Evolutionary conservation across 2,888 invertebrate species (phyloP).

Genomic region (Sarcophaga subvicina): DNA sequence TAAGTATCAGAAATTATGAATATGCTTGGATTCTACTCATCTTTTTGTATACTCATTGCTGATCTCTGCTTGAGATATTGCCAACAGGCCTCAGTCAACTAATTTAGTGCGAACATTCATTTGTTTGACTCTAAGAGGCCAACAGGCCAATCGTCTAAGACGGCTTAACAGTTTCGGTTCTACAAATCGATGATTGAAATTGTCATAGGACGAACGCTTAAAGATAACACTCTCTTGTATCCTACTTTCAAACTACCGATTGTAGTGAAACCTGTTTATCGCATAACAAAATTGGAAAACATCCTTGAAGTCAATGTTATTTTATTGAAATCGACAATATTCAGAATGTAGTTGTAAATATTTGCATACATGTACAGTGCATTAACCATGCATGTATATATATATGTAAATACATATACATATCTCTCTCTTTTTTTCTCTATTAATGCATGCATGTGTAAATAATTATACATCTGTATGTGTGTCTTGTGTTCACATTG

Average conservation of each 20-base stretch:
- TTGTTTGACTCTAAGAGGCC: too few species aligned
- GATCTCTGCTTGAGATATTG: too few species aligned
- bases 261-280: background rate
- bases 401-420: background rate
- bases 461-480: background rate
- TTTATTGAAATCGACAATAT: slow-evolving; percentile 54
- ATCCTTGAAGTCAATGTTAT: slow-evolving; percentile 57
- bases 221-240: too few species aligned
- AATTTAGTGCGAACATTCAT: too few species aligned
- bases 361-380: background rate
- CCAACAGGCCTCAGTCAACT: too few species aligned
- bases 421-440: background rate
- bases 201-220: too few species aligned
- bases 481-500: background rate
- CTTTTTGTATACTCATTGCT: too few species aligned
- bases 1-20: too few species aligned
- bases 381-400: background rate
- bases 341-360: slow-evolving; percentile 3
- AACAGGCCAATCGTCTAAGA: too few species aligned
- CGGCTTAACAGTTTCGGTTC: too few species aligned
- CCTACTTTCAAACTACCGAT: background rate
- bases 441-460: background rate
- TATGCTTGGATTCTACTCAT: too few species aligned
- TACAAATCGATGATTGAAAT: too few species aligned
- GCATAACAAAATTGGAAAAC: background rate